A percentile compares a stretch with the other conserved stretches of the same genome.
phyloP scores from a whole-genome alignment of 2,797 vertebrate species.

The Danio aesculapii region DNA sequence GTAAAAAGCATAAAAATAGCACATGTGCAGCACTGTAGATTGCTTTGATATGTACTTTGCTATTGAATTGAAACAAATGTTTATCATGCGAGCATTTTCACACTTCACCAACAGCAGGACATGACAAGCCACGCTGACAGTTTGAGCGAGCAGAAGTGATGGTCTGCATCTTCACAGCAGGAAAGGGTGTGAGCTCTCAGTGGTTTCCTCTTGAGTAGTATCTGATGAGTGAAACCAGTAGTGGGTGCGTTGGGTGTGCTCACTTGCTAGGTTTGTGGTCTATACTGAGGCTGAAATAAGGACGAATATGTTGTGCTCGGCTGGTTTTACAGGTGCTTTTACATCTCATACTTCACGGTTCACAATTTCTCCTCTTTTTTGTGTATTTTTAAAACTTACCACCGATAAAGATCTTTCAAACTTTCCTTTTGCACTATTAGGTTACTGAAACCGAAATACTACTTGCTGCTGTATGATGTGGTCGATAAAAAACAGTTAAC shows the following conservation, averaged over 20 bases:
- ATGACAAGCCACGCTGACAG: constrained; percentile 5
- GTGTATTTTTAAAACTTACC: background rate
- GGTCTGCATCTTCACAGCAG: constrained; percentile 70
- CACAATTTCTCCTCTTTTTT: background rate
- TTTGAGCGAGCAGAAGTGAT: constrained; percentile 60
- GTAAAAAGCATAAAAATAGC: too few species aligned
- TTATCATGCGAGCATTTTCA: background rate
- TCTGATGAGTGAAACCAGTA: constrained; percentile 72
- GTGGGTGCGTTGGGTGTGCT: constrained; percentile 72
- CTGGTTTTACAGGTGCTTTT: background rate
- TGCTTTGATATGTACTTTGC: too few species aligned
- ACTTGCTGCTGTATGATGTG: constrained; percentile 26
- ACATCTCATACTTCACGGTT: background rate
- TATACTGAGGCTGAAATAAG: constrained; percentile 13
- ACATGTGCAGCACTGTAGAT: too few species aligned
- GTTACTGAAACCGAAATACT: background rate
- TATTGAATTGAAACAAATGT: too few species aligned
- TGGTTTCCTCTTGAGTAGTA: constrained; percentile 78
- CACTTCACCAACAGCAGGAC: background rate
- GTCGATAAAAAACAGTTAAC: background rate
- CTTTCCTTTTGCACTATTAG: background rate
- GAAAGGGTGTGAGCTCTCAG: constrained; percentile 80
- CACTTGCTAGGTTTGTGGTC: constrained; percentile 61
- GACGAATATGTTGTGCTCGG: background rate
- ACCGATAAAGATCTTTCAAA: background rate